A percentile compares a stretch with the other conserved stretches of the same genome.
These are phyloP conservation scores for Delia radicum DNA, from an alignment of 1,140 invertebrate species.

Conservation along the genomic window DNA sequence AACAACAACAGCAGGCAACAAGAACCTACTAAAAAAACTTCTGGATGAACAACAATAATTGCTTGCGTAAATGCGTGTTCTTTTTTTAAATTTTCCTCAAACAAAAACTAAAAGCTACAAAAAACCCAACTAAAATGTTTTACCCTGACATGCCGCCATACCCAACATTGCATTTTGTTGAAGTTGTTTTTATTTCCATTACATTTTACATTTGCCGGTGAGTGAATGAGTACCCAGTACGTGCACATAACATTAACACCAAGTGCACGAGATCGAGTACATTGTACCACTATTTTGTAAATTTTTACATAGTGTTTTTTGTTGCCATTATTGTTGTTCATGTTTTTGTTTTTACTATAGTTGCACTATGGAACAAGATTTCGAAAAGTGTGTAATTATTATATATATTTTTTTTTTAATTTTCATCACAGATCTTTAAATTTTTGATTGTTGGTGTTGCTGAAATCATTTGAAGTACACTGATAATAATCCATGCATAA, in stretches of 20 bases:
- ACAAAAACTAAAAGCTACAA: too few species aligned
- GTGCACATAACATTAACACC: background rate
- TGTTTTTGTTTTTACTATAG: background rate
- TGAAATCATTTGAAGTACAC: too few species aligned
- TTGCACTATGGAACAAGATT: too few species aligned
- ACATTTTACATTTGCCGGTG: too few species aligned
- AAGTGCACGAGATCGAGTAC: constrained; percentile 1
- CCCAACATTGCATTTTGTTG: background rate
- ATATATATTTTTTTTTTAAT: too few species aligned
- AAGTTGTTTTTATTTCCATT: background rate
- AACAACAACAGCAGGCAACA: background rate
- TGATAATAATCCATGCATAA: too few species aligned
- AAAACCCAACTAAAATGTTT: background rate
- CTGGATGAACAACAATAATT: background rate
- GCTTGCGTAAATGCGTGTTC: background rate
- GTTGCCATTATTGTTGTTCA: background rate
- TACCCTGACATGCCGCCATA: background rate
- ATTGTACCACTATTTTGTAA: background rate
- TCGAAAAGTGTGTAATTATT: too few species aligned
- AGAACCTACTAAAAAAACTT: background rate
- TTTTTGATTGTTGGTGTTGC: too few species aligned
- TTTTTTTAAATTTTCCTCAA: too few species aligned
- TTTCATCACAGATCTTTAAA: too few species aligned
- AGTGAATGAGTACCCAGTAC: background rate
- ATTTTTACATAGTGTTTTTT: background rate